phyloP scores from a whole-genome alignment of 2,797 vertebrate species.

The Phaenicophaeus curvirostris region DNA sequence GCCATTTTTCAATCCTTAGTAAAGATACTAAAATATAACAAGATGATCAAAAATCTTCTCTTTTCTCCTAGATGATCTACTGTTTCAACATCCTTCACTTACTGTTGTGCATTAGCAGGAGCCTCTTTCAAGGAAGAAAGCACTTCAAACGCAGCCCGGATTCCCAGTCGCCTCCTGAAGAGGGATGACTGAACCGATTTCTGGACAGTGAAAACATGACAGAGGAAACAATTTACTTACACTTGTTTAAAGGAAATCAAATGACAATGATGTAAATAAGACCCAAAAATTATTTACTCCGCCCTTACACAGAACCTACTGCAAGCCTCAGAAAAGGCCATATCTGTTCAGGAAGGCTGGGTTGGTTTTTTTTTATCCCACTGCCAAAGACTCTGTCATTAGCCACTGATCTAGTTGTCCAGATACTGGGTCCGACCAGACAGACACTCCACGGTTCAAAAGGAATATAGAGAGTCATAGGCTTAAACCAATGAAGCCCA shows the following conservation, averaged over 20 bases:
- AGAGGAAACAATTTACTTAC: not conserved
- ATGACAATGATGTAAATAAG: not conserved
- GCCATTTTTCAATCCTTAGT: not conserved
- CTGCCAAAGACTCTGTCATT: not conserved
- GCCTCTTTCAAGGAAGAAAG: slow-evolving; percentile 74
- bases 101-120: slow-evolving; percentile 26
- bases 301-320: not conserved
- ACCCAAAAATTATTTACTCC: not conserved
- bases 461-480: not conserved
- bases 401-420: not conserved
- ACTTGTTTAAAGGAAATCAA: not conserved
- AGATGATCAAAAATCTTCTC: not conserved
- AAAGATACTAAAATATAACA: not conserved
- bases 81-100: slow-evolving; percentile 29
- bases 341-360: not conserved
- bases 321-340: not conserved
- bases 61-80: not conserved
- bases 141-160: slow-evolving; percentile 90
- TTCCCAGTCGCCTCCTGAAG: slow-evolving; percentile 88
- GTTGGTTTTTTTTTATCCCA: not conserved
- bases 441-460: not conserved
- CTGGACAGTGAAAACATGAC: slow-evolving; percentile 72
- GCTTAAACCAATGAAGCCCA: not conserved
- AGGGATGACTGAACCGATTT: slow-evolving; percentile 92
- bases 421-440: not conserved